Evolutionary conservation across 2,113 vertebrate species (phyloP).

Genomic region (Sciurus niger): DNA sequence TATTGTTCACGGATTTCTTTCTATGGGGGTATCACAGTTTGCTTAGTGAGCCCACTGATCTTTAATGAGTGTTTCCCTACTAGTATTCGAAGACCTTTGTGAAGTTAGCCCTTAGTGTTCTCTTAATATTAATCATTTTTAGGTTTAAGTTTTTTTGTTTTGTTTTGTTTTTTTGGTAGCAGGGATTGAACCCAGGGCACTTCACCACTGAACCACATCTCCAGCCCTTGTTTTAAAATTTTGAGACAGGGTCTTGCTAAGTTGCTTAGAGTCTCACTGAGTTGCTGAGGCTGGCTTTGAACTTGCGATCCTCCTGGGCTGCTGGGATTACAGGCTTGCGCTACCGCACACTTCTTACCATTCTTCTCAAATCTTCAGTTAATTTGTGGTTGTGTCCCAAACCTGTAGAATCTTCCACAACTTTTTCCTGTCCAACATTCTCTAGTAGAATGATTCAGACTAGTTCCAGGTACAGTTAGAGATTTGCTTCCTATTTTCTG

Average conservation of each 20-base stretch:
- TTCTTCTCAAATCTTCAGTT: conserved; percentile 25
- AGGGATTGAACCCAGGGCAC: no score
- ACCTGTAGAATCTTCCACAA: not conserved
- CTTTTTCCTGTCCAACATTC: not conserved
- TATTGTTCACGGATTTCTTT: not conserved
- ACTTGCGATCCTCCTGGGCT: no score
- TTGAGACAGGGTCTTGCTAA: no score
- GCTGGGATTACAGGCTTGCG: no score
- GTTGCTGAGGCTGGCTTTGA: no score
- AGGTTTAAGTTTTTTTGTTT: not conserved
- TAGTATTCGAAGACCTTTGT: conserved; percentile 22
- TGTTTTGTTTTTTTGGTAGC: no score
- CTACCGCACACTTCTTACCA: not conserved
- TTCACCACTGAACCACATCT: no score
- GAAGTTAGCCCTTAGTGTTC: not conserved
- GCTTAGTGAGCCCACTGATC: not conserved
- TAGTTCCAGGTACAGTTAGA: not conserved
- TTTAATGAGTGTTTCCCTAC: not conserved
- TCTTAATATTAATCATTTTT: conserved; percentile 20
- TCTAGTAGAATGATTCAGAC: not conserved
- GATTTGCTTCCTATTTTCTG: not conserved
- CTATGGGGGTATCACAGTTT: not conserved
- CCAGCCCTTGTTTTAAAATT: no score
- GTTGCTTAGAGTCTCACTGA: no score
- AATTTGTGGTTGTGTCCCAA: conserved; percentile 16